These are phyloP conservation scores for Phanerotoma sp. DNA, from an alignment of 2,888 invertebrate species.

Conservation along the genomic window DNA sequence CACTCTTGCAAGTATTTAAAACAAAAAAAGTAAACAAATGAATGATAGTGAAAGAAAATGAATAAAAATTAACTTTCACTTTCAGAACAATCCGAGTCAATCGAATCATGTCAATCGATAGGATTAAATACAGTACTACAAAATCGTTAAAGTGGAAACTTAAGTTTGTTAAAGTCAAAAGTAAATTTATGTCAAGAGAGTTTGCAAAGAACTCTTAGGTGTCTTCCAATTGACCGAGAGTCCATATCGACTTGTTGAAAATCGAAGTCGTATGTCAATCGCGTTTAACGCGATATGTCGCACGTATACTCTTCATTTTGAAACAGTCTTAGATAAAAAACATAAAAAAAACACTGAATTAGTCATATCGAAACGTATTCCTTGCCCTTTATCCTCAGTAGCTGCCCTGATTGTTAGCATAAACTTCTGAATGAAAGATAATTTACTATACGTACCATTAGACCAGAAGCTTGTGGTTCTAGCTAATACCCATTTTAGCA, in stretches of 20 bases:
- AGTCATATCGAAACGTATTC: neutral
- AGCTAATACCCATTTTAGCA: constrained; percentile 19
- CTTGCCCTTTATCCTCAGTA: neutral
- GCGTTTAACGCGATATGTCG: neutral
- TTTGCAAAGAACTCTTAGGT: constrained; percentile 9
- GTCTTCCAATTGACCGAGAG: constrained; percentile 12
- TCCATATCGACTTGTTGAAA: neutral
- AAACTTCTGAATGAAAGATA: constrained; percentile 25
- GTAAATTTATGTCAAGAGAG: constrained; percentile 6
- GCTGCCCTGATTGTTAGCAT: neutral
- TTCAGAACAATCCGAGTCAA: neutral
- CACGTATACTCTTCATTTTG: no score
- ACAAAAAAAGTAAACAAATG: no score
- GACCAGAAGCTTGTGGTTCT: constrained; percentile 21
- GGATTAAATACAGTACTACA: neutral
- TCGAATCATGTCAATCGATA: neutral
- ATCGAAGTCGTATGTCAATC: neutral
- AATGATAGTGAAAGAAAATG: no score
- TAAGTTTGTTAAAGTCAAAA: constrained; percentile 2
- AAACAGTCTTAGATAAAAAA: no score
- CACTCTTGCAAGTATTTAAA: no score
- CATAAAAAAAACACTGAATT: no score
- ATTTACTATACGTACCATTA: constrained; percentile 20
- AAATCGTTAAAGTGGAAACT: neutral
- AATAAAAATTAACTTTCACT: constrained; percentile 5